phyloP scores from a whole-genome alignment of 2,113 vertebrate genomes.

The Microcebus griseorufus region DNA sequence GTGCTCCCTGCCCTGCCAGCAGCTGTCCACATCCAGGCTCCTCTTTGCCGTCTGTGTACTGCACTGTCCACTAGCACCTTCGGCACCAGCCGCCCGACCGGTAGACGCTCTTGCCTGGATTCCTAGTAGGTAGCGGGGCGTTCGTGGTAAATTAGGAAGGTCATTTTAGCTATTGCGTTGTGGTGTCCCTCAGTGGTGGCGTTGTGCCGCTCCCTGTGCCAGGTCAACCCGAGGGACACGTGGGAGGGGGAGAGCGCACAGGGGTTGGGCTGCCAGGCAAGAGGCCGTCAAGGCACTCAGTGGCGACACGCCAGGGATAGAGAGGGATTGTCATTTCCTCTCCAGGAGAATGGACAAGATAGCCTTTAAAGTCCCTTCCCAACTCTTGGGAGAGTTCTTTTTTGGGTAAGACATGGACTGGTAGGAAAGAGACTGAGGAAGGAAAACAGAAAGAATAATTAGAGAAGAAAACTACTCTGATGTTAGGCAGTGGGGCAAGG shows the following conservation, averaged over 20 bases:
- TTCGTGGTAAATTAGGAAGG: background rate
- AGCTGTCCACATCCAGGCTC: accelerated
- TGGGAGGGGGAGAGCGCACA: too few species aligned
- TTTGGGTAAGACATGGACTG: background rate
- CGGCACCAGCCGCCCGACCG: too few species aligned
- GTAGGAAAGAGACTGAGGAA: background rate
- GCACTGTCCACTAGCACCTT: background rate
- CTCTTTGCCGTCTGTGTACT: background rate
- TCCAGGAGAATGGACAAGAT: background rate
- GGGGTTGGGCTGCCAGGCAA: background rate
- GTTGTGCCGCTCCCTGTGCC: background rate
- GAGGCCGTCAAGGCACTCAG: too few species aligned
- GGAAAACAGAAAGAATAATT: background rate
- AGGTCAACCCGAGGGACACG: background rate
- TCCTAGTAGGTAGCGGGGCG: too few species aligned
- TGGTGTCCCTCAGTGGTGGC: background rate
- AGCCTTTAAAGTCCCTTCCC: background rate
- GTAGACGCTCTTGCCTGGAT: background rate
- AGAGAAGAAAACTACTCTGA: background rate
- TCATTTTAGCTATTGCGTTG: background rate
- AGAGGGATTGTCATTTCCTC: background rate
- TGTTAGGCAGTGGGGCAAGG: background rate
- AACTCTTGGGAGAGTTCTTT: background rate
- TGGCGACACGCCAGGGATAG: accelerated
- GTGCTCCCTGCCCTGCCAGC: background rate